Conservation (phyloP, 1,140 invertebrate genomes). For the Drosophila eugracilis region DNA sequence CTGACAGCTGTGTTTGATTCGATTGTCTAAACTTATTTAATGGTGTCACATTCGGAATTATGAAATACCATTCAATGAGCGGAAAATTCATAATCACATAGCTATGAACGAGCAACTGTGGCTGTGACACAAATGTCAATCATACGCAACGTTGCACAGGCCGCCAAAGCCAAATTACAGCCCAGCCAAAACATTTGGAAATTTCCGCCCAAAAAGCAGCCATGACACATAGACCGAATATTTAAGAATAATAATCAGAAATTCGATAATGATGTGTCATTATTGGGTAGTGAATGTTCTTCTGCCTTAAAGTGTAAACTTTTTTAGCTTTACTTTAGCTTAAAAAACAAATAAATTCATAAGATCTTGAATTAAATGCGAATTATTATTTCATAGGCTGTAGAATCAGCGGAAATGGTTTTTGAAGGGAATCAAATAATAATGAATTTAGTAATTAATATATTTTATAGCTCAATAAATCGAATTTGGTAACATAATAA, state of each 20-base stretch:
- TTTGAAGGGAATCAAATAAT: constrained; percentile 7
- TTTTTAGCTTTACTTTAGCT: no score
- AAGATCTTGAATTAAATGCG: neutral
- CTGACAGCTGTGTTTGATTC: constrained; percentile 59
- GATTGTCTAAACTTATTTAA: constrained; percentile 58
- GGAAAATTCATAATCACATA: constrained; percentile 50
- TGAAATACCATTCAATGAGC: constrained; percentile 63
- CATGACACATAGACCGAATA: constrained; percentile 38
- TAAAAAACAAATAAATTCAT: neutral
- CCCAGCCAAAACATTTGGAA: constrained; percentile 24
- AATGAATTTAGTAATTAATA: neutral
- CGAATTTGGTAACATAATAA: constrained; percentile 13
- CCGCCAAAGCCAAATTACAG: constrained; percentile 18
- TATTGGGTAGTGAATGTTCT: neutral
- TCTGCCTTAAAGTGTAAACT: no score
- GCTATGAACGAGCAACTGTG: constrained; percentile 2
- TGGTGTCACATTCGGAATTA: constrained; percentile 65
- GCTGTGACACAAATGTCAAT: constrained; percentile 74
- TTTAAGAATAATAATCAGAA: neutral
- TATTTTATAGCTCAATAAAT: neutral
- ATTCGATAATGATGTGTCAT: constrained; percentile 6
- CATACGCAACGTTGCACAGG: constrained; percentile 76
- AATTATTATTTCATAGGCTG: neutral
- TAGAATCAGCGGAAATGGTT: constrained; percentile 4
- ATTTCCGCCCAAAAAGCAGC: constrained; percentile 29